A percentile compares a stretch with the other conserved stretches of the same genome.
These are phyloP conservation scores for Rhea americana DNA, from an alignment of 2,113 vertebrate genomes.

Conservation along the genomic window DNA sequence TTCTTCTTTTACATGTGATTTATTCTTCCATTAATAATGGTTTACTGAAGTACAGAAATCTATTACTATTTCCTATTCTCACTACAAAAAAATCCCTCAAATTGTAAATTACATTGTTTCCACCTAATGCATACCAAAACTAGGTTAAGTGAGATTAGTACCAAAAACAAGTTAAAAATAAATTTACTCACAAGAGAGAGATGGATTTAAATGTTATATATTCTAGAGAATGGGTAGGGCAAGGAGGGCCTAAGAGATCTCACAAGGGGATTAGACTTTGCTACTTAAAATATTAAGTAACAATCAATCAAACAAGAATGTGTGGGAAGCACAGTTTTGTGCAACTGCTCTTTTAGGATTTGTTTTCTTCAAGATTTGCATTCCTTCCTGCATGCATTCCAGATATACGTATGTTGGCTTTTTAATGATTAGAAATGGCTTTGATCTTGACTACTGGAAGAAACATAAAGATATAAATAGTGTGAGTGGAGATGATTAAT, in stretches of 20 bases:
- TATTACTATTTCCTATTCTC: background rate
- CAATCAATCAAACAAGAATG: slow-evolving; percentile 29
- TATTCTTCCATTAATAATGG: background rate
- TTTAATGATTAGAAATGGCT: slow-evolving; percentile 44
- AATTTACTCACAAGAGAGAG: background rate
- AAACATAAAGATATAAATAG: slow-evolving; percentile 46
- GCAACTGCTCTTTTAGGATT: slow-evolving; percentile 33
- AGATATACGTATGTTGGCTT: background rate
- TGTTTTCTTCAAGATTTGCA: slow-evolving; percentile 33
- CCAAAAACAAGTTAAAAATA: slow-evolving; percentile 50
- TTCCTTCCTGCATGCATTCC: slow-evolving; percentile 12
- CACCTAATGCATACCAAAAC: background rate
- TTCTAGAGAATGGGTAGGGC: background rate
- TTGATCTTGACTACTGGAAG: slow-evolving; percentile 61
- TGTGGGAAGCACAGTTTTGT: slow-evolving; percentile 14
- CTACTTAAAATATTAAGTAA: slow-evolving; percentile 43
- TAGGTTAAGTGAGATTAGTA: slow-evolving; percentile 42
- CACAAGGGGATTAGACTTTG: slow-evolving; percentile 36
- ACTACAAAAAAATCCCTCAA: background rate
- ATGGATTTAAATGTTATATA: slow-evolving; percentile 20
- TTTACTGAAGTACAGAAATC: background rate
- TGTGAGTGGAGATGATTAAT: slow-evolving; percentile 20
- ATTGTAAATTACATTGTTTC: background rate
- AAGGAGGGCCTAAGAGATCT: slow-evolving; percentile 8
- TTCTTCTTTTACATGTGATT: fast-evolving